Conservation (phyloP, 2,113 vertebrate genomes). For the Petrocephalus zakoni region DNA sequence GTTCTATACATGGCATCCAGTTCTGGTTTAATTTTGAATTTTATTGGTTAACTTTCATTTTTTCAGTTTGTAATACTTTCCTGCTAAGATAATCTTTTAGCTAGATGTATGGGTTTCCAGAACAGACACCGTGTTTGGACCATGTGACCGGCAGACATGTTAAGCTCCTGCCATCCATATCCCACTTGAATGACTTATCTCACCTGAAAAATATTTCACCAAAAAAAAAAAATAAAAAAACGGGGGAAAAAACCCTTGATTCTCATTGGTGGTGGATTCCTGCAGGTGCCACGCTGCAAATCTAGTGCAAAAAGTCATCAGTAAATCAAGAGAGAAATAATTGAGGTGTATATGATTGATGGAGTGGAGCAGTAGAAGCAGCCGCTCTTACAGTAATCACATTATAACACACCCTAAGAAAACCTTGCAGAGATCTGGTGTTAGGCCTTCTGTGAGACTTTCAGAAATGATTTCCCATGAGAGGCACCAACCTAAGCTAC, state of each 20-base stretch:
- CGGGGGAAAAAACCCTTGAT: not conserved
- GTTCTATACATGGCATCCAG: not conserved
- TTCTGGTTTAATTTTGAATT: not conserved
- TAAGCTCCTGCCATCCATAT: not conserved
- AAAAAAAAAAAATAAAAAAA: not conserved
- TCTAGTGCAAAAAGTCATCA: slow-evolving; percentile 2
- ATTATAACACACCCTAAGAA: not conserved
- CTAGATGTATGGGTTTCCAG: not conserved
- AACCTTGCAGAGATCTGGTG: not conserved
- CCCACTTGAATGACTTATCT: not conserved
- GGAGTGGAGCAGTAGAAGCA: not conserved
- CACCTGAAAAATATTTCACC: not conserved
- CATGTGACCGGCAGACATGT: not conserved
- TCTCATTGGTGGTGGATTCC: not conserved
- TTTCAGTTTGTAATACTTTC: not conserved
- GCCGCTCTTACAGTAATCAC: not conserved
- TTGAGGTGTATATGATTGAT: not conserved
- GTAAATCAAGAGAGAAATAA: slow-evolving; percentile 2
- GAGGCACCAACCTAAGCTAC: not conserved
- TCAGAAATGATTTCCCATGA: not conserved
- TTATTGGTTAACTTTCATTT: not conserved
- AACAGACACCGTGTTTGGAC: not conserved
- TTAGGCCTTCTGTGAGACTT: not conserved
- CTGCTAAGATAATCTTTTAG: not conserved
- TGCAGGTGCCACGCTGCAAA: not conserved